Evolutionary conservation across 2,888 invertebrate species (phyloP).

Genomic region (Standfussiana lucernea): DNA sequence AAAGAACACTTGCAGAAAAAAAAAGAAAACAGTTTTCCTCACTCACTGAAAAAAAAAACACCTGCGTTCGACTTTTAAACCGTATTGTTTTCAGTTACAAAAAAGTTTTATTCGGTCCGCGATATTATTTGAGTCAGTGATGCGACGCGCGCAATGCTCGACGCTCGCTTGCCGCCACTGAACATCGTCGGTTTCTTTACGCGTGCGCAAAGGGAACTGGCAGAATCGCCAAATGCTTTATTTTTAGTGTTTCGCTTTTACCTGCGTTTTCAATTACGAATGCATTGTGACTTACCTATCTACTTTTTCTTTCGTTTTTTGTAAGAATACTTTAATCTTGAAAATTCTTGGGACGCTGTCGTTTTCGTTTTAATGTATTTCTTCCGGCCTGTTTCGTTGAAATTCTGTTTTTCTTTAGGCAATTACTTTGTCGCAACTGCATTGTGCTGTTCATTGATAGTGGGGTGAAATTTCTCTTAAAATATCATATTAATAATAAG

Average conservation of each 20-base stretch:
- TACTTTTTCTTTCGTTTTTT: neutral
- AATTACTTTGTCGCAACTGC: too few species aligned
- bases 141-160: slow-evolving; percentile 67
- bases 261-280: slow-evolving; percentile 69
- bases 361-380: slow-evolving; percentile 6
- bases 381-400: neutral
- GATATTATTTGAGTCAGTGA: slow-evolving; percentile 51
- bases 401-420: neutral
- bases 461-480: too few species aligned
- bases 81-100: slow-evolving; percentile 45
- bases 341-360: slow-evolving; percentile 9
- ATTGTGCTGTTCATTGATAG: too few species aligned
- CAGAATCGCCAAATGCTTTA: slow-evolving; percentile 67
- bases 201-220: slow-evolving; percentile 68
- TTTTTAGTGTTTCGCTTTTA: slow-evolving; percentile 70
- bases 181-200: slow-evolving; percentile 52
- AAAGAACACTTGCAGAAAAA: slow-evolving; percentile 49
- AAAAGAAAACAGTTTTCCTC: slow-evolving; percentile 54
- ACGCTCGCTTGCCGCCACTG: slow-evolving; percentile 73
- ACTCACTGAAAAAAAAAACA: slow-evolving; percentile 50
- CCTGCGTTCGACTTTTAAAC: slow-evolving; percentile 35
- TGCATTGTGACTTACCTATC: slow-evolving; percentile 57
- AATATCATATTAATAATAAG: too few species aligned
- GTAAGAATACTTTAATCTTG: slow-evolving; percentile 14
- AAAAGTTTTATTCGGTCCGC: slow-evolving; percentile 66